Evolutionary conservation across 2,888 invertebrate species (phyloP), one percentile per base, ranked within the genome.

Genomic region (Ceramica pisi): DNA sequence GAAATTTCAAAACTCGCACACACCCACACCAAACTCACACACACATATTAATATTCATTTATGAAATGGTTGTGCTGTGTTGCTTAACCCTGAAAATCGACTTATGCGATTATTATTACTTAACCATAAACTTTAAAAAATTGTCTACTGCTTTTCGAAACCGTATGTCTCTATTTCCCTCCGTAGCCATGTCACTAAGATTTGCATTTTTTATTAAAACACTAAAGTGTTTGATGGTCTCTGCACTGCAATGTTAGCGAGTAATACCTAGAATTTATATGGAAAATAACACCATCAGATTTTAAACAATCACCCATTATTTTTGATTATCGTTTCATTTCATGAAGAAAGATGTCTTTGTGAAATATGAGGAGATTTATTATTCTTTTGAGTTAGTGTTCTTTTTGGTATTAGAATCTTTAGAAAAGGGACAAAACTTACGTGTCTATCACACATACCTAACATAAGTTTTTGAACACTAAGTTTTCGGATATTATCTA

Each of bases 171-270:
- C 55, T 0, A 2, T 7, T 74, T 41, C n/a, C 59, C 12, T 38
- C 12, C 10, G 16, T 23, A 59, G 74, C n/a, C 38, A 66, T 78
- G 78, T 65, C 74, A 78, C 64, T 48, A 19, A 78, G 56, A 75
- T 67, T 71, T 75, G 67, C 67, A 79, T 79, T 75, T 75, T 79
- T 71, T 79, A 79, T 79, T 79, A 62, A 79, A 79, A 79, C 60
- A 68, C 64, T 59, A 57, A 77, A 78, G 56, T 67, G 35, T 75
- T 75, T 67, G 46, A 71, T 79, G 23, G 19, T 44, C 51, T 14
- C 16, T 56, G 46, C 10, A 77, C 31, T 57, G 61, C 31, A 60
- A 31, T 35, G 10, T 44, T 14, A 48, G 9, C 14, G 38, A 57
- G 41, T 53, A 74, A 73, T 68, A 26, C n/a, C 21, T n/a, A 50